These are phyloP conservation scores for Manis pentadactyla DNA, from an alignment of 2,797 vertebrate genomes.

Conservation along the genomic window DNA sequence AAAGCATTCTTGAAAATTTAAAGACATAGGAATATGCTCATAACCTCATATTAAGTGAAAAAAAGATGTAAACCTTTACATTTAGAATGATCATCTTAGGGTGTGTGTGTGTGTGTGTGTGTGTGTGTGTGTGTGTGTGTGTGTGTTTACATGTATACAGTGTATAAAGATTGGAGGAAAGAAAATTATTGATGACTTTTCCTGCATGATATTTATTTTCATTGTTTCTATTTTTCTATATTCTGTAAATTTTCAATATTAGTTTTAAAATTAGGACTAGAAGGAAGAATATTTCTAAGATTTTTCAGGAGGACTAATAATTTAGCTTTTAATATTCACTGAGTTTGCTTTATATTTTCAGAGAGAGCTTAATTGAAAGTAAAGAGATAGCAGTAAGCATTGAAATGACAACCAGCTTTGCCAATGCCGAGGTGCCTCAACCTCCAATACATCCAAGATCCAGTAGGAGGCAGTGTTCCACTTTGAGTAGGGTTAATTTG, in stretches of 20 bases:
- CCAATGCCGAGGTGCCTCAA: rapidly evolving
- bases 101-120: too few species aligned
- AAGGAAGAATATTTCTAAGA: neutral
- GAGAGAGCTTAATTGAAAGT: neutral
- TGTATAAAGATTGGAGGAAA: neutral
- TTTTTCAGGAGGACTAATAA: neutral
- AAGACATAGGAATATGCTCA: neutral
- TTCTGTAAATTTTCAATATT: neutral
- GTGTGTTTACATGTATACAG: rapidly evolving
- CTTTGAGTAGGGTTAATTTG: neutral
- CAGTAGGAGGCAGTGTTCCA: neutral
- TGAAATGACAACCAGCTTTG: neutral
- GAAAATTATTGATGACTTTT: neutral
- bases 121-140: neutral
- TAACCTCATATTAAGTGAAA: neutral
- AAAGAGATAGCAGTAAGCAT: neutral
- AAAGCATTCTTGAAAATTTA: neutral
- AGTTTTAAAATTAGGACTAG: neutral
- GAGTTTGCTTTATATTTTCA: neutral
- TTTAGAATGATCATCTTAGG: neutral
- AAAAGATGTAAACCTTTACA: neutral
- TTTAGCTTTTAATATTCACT: neutral
- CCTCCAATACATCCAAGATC: neutral
- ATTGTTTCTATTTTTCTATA: neutral
- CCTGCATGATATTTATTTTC: neutral